Percentiles rank a stretch among this genome's conserved stretches.
These are phyloP conservation scores for Papilio dardanus DNA, from an alignment of 1,140 invertebrate species.

Conservation along the genomic window DNA sequence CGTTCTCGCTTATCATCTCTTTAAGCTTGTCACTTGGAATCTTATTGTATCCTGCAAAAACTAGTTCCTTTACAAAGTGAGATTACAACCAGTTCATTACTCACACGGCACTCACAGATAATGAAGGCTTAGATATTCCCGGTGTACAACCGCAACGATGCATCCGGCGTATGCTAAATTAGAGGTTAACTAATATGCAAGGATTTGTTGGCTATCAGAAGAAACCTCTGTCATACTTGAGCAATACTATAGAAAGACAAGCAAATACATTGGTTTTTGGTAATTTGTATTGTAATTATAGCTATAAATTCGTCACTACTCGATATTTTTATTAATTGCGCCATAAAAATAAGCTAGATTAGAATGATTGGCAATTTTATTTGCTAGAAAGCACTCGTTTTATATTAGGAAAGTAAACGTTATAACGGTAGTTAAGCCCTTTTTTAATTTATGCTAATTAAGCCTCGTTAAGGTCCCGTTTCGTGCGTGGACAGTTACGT, in stretches of 20 bases:
- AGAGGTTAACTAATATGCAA: neutral
- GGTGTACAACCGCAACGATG: neutral
- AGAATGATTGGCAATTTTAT: neutral
- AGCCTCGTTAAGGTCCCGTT: constrained; percentile 5
- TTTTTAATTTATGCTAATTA: constrained; percentile 21
- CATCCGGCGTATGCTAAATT: neutral
- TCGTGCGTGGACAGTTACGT: neutral
- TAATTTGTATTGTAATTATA: too few relatives aligned
- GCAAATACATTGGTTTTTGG: too few relatives aligned
- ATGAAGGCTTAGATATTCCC: neutral
- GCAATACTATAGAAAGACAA: too few relatives aligned
- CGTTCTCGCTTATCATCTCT: too few relatives aligned
- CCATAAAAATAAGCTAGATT: neutral
- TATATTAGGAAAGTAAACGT: neutral
- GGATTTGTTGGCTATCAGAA: too few relatives aligned
- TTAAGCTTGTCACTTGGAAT: too few relatives aligned
- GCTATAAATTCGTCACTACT: too few relatives aligned
- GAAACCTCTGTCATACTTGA: too few relatives aligned
- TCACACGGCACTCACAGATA: neutral
- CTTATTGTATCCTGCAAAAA: too few relatives aligned
- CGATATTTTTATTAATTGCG: too few relatives aligned
- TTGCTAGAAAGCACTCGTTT: neutral
- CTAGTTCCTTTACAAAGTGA: too few relatives aligned
- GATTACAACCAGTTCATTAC: neutral
- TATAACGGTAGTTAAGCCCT: constrained; percentile 9